phyloP scores from a whole-genome alignment of 2,113 vertebrate species.

The Drymodes brunneopygia region DNA sequence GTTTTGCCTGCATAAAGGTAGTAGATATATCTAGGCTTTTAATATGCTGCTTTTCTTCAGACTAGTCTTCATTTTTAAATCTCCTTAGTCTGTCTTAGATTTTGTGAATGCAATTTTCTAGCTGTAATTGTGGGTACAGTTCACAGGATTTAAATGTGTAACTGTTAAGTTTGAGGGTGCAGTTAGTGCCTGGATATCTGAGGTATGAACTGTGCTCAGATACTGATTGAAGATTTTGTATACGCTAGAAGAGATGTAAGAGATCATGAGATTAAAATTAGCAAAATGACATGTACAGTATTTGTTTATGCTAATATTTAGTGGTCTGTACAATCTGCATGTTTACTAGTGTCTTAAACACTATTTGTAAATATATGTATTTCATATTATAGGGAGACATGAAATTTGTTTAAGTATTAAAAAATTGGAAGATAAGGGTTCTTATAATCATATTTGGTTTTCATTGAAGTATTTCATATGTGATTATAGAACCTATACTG shows the following conservation, averaged over 20 bases:
- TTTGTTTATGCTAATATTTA: background rate
- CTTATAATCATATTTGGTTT: background rate
- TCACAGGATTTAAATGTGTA: background rate
- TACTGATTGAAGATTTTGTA: background rate
- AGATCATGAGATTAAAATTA: background rate
- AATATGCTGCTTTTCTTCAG: background rate
- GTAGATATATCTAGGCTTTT: background rate
- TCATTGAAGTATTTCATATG: background rate
- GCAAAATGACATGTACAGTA: background rate
- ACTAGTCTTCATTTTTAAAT: background rate
- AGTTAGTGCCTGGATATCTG: background rate
- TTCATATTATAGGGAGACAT: background rate
- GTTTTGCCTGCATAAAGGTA: background rate
- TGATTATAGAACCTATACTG: background rate
- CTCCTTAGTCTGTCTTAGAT: background rate
- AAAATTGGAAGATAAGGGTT: background rate
- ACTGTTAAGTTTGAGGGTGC: background rate
- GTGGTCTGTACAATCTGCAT: fast-evolving
- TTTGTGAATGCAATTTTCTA: background rate
- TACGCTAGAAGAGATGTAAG: background rate
- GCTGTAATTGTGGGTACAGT: background rate
- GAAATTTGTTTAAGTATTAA: background rate
- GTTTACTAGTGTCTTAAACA: background rate
- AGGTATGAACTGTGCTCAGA: background rate
- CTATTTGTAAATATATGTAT: background rate